These are phyloP conservation scores for Oopsacas minuta DNA, from an alignment of 37 sponge, comb jelly and placozoan species.

Conservation along the genomic window DNA sequence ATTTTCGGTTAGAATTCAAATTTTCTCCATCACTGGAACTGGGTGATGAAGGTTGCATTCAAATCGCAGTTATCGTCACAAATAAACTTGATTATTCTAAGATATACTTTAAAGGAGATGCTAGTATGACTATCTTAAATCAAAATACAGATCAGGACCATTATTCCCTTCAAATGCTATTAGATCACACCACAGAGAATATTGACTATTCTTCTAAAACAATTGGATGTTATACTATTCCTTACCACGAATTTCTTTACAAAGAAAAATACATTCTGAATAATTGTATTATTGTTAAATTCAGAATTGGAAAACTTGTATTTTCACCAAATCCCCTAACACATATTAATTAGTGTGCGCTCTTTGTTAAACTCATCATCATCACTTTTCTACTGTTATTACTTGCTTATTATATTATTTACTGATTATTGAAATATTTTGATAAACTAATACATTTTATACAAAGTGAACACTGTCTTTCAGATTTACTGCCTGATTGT, in stretches of 20 bases:
- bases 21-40: background rate
- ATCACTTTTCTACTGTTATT: too few species aligned
- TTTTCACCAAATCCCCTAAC: background rate
- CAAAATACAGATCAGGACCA: background rate
- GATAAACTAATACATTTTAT: too few species aligned
- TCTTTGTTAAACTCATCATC: too few species aligned
- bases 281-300: background rate
- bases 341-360: too few species aligned
- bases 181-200: background rate
- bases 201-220: background rate
- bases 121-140: background rate
- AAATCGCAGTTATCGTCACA: background rate
- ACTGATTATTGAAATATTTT: too few species aligned
- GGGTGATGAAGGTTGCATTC: background rate
- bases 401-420: too few species aligned
- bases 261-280: conserved; percentile 9
- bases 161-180: background rate
- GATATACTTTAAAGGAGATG: background rate
- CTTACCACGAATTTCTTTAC: background rate
- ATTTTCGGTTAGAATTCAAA: background rate
- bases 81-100: background rate
- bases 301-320: background rate
- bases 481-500: too few species aligned
- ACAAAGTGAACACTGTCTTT: too few species aligned
- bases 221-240: background rate